Evolutionary conservation across 2,888 invertebrate species (phyloP).

Genomic region (Neria commutata): DNA sequence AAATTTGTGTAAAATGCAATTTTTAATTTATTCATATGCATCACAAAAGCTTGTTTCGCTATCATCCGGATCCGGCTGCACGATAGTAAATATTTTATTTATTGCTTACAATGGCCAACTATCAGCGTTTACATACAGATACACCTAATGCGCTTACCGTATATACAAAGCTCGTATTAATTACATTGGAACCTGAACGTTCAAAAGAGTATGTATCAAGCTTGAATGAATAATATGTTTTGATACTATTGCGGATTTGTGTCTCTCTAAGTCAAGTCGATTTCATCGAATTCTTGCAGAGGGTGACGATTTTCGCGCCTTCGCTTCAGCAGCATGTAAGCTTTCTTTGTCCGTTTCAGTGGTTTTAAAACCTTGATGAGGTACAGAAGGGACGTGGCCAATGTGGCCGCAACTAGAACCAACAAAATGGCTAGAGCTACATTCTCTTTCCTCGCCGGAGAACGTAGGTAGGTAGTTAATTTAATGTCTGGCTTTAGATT

Average conservation of each 20-base stretch:
- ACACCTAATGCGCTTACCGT: background rate
- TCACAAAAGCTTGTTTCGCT: too few relatives aligned
- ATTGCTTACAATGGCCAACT: too few relatives aligned
- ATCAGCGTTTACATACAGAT: background rate
- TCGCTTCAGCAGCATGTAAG: conserved; percentile 32
- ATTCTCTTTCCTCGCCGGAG: conserved; percentile 29
- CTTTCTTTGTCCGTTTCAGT: conserved; percentile 30
- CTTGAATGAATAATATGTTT: background rate
- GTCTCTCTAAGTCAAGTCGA: conserved; percentile 16
- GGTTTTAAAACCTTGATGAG: conserved; percentile 30
- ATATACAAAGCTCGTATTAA: background rate
- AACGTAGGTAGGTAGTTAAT: conserved; percentile 23
- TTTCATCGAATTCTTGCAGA: conserved; percentile 38
- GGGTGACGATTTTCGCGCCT: conserved; percentile 32
- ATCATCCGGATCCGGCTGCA: too few relatives aligned
- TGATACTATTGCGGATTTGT: background rate
- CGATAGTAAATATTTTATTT: too few relatives aligned
- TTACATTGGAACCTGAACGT: background rate
- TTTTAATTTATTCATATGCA: too few relatives aligned
- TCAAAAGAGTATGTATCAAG: background rate
- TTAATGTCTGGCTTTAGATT: conserved; percentile 11
- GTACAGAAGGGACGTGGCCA: conserved; percentile 33
- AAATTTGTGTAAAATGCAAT: too few relatives aligned
- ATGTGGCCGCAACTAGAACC: conserved; percentile 32
- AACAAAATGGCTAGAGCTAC: conserved; percentile 33